These are phyloP conservation scores for Drosophila paulistorum DNA, from an alignment of 1,140 invertebrate species.

Conservation along the genomic window DNA sequence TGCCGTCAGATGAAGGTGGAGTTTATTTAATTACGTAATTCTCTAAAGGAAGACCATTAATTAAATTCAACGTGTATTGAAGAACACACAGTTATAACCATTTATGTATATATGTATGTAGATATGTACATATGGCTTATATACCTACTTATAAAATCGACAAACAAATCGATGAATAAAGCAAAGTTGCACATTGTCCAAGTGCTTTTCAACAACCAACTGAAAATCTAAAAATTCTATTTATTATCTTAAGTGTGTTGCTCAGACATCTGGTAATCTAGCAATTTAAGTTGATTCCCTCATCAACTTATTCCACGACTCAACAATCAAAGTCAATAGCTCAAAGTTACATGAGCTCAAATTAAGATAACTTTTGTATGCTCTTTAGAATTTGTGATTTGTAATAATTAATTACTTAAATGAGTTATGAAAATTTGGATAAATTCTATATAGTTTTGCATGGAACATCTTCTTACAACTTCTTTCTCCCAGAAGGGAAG, in stretches of 20 bases:
- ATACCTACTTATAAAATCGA: neutral
- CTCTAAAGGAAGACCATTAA: neutral
- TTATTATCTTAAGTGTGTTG: slow-evolving; percentile 7
- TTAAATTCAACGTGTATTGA: slow-evolving; percentile 10
- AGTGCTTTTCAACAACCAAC: slow-evolving; percentile 2
- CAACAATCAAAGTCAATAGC: slow-evolving; percentile 7
- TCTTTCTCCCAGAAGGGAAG: too few species aligned
- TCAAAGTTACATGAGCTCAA: slow-evolving; percentile 1
- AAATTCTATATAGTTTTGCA: too few species aligned
- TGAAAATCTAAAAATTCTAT: neutral
- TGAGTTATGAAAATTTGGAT: neutral
- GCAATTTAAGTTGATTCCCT: slow-evolving; percentile 7
- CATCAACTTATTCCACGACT: slow-evolving; percentile 12
- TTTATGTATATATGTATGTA: neutral
- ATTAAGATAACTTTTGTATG: neutral
- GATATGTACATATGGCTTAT: slow-evolving; percentile 8
- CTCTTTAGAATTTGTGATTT: neutral
- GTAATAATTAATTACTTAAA: neutral
- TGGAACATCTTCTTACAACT: too few species aligned
- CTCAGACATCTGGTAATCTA: slow-evolving; percentile 16
- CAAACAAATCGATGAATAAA: slow-evolving; percentile 20
- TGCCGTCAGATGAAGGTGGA: neutral
- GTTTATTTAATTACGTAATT: slow-evolving; percentile 1
- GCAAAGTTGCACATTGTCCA: slow-evolving; percentile 21
- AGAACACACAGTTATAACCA: neutral